Conservation (phyloP, 2,113 vertebrate genomes). For the Phylloscopus whistleri region DNA sequence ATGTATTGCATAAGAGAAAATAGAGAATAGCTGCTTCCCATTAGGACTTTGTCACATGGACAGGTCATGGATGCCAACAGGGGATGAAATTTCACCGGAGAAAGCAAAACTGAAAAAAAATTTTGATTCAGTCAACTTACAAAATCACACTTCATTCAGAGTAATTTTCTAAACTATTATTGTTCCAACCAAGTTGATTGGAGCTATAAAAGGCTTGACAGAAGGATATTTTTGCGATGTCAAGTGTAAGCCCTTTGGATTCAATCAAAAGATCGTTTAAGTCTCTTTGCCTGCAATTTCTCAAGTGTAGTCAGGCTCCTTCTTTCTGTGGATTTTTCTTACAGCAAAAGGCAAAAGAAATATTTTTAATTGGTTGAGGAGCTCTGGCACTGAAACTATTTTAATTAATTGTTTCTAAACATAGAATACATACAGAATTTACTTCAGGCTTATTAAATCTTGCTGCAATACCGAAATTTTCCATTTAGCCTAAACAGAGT, state of each 20-base stretch:
- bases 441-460: constrained; percentile 42
- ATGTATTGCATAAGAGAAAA: constrained; percentile 59
- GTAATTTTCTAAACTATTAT: background rate
- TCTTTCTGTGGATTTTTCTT: background rate
- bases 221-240: background rate
- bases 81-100: constrained; percentile 38
- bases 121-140: constrained; percentile 5
- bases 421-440: constrained; percentile 11
- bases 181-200: background rate
- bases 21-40: constrained; percentile 43
- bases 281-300: constrained; percentile 1
- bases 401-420: constrained; percentile 57
- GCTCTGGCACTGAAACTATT: background rate
- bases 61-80: constrained; percentile 26
- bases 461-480: constrained; percentile 43
- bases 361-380: constrained; percentile 16
- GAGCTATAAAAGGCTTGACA: background rate
- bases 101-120: constrained; percentile 22
- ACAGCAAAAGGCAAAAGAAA: background rate
- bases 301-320: background rate
- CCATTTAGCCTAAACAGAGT: constrained; percentile 30
- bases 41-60: constrained; percentile 52
- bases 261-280: background rate
- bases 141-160: constrained; percentile 28
- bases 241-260: constrained; percentile 4